Evolutionary conservation across 37 sponge, comb jelly and placozoan genomes (phyloP), one percentile per base, ranked within the genome.

Genomic region (Trichoplax adhaerens): DNA sequence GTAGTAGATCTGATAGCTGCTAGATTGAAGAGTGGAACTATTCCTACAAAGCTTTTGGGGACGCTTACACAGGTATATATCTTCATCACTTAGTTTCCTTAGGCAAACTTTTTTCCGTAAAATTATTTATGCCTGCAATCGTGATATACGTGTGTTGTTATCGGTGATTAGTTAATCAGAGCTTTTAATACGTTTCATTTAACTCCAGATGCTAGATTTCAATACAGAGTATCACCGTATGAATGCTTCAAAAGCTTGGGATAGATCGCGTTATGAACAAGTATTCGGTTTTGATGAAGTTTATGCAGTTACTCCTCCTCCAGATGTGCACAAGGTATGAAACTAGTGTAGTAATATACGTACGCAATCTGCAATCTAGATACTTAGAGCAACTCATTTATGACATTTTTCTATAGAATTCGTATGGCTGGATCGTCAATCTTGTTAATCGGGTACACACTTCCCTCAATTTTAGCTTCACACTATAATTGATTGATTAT

Each of bases 371-470:
- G 29, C 29, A 29, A 29, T 29, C 29, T 29, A 29, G 29, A 29
- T 29, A 29, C 29, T 29, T 29, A 29, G 29, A 29, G 29, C 29
- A 29, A 29, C 29, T 29, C 29, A 29, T 29, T 29, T 29, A 0
- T 29, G 29, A 29, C 29, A 29, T 29, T 29, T 29, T 29, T 29
- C 29, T 29, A 29, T 29, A 78, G 74, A 87, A 85, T 57, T 73
- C 80, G 72, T 83, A 80, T 64, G 90, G 90, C 12, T 82, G 88
- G 78, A 76, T 89, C 48, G 90, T 89, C 58, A 87, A 89, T 12
- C 64, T 83, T 46, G 77, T 89, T 76, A 89, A 89, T 68, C 64
- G 69, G 55, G 88, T 87, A 48, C 77, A 85, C 70, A 8, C 6
- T 49, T 4, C 58, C 1, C 10, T 53, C 1, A 53, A 29, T 29